Evolutionary conservation across 1,140 invertebrate genomes (phyloP), one percentile per base, ranked within the genome.

Genomic region (Megathymus violae): DNA sequence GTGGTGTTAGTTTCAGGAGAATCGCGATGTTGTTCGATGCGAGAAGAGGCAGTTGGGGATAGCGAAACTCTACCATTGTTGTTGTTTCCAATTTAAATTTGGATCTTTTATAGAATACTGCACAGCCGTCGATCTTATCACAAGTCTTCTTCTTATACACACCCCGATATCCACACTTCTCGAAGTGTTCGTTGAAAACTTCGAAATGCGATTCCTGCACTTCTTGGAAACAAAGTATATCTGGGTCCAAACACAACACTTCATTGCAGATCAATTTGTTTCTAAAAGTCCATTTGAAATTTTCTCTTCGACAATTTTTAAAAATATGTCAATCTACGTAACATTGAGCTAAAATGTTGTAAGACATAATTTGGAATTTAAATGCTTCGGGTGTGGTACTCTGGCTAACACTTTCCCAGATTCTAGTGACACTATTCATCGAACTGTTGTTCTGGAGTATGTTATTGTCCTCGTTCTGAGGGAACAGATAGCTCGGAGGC

Each of bases 91-190:
- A 4, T 5, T 22, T n/a, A 1, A 13, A 44, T n/a, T n/a, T 44
- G 1, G 11, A 10, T n/a, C 0, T 5, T 10, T 11, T 44, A 17
- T 44, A 44, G 13, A 44, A 44, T n/a, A 44, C 17, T 1, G 41
- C 41, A 10, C 41, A 44, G 0, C 41, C 41, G 10, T 44, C 41
- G 1, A 17, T 1, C 13, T 22, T 44, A 9, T 22, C 7, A 22
- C 41, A 1, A 4, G 17, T 44, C 13, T 44, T 44, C 41, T 22
- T 44, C 6, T 44, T 44, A 17, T 19, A 44, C 10, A 44, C 17
- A 0, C 41, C 41, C 2, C 1, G 0, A 4, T 44, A 44, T 1
- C 41, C 41, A 11, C 19, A 4, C 1, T 10, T 0, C 11, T 44
- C 4, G 41, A 44, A 44, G 9, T 31, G 4, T 2, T 17, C 7